Evolutionary conservation across 1,140 invertebrate species (phyloP), one percentile per base, ranked within the genome.

Genomic region (Harlomillsia oculata): DNA sequence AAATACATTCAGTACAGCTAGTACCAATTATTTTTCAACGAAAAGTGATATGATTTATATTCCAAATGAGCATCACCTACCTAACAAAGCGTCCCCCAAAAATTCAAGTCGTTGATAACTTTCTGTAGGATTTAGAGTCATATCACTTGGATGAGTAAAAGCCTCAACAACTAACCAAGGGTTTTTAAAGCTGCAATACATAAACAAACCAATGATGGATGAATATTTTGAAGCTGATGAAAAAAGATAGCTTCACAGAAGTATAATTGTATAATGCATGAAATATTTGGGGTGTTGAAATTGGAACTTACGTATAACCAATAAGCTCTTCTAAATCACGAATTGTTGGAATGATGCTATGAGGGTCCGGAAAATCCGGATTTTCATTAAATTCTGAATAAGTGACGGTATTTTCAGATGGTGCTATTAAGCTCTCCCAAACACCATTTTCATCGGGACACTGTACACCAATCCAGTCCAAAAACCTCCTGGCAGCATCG

Each of bases 61-160:
- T n/a, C n/a, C n/a, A n/a, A n/a, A n/a, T 16, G n/a, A 18, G 18
- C 2, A 37, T 16, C 16, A 28, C 48, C 64, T 69, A 78, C 76
- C 77, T 32, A 97, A 74, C 32, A 98, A 82, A 4, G 94, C 92
- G 77, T 98, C 94, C 21, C 94, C 94, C 4, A 98, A 75, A 71
- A 97, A 97, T 72, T 98, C 94, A 8, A 97, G 71, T 41, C 93
- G 77, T 69, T 98, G 89, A 72, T 97, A 97, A 68, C 88, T 92
- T 63, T 85, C 82, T 0, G 91, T 96, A 18, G 89, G 69, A 5
- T 79, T 77, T 71, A 96, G 95, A 9, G 81, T 80, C 41, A 82
- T 81, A 74, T 87, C 95, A 0, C 90, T 93, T 0, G 93, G 82
- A 76, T 98, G 94, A 0, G 91, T 93, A 61, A 97, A 79, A 0